phyloP scores from a whole-genome alignment of 2,797 vertebrate species.

The Loris lydekkerianus region DNA sequence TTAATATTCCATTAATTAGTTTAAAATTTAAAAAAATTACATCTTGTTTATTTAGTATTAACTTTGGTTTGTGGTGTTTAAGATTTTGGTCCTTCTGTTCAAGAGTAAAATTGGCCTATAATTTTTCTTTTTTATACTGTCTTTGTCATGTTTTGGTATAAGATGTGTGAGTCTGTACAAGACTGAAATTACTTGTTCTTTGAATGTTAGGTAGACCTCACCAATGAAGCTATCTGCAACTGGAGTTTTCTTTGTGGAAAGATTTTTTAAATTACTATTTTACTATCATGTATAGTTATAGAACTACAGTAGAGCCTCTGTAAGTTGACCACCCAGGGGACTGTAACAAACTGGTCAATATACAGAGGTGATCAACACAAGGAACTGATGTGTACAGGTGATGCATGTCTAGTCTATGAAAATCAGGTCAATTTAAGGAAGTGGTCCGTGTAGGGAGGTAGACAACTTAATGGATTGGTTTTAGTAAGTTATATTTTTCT shows the following conservation, averaged over 20 bases:
- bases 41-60: background rate
- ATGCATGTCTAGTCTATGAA: too few relatives aligned
- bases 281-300: conserved; percentile 22
- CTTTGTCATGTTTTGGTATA: background rate
- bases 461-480: conserved; percentile 7
- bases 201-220: background rate
- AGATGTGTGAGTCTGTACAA: background rate
- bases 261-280: background rate
- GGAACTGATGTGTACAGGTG: too few relatives aligned
- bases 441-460: too few relatives aligned
- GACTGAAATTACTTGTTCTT: background rate
- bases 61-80: background rate
- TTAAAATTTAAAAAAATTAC: background rate
- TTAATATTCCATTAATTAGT: background rate
- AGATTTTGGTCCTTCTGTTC: conserved; percentile 8
- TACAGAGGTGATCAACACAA: too few relatives aligned
- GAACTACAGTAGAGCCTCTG: background rate
- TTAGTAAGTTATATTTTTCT: background rate
- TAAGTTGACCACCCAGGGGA: too few relatives aligned
- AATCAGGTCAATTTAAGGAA: too few relatives aligned
- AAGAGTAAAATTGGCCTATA: background rate
- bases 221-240: background rate
- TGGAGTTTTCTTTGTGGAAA: conserved; percentile 1
- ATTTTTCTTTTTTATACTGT: background rate
- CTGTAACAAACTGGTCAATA: too few relatives aligned